phyloP scores from a whole-genome alignment of 2,888 invertebrate genomes.

The Noctuana brunneofusca region DNA sequence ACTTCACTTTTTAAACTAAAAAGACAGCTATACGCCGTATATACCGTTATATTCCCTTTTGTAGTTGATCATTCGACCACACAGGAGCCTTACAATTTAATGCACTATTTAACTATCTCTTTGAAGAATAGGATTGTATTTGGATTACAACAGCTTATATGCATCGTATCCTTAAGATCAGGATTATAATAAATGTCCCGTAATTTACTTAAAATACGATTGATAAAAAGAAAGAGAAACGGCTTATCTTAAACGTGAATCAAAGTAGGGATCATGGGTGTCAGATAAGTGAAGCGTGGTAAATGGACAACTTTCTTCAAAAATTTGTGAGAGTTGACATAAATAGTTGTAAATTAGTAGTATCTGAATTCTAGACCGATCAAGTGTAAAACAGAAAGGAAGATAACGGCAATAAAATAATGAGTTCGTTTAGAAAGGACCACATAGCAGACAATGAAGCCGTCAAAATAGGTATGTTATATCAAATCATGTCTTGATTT shows the following conservation, averaged over 20 bases:
- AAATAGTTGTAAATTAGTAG: neutral
- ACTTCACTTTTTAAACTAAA: conserved; percentile 19
- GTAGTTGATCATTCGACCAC: conserved; percentile 19
- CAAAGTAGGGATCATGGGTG: neutral
- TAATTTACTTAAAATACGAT: conserved; percentile 2
- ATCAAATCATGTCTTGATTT: neutral
- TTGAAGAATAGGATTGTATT: conserved; percentile 10
- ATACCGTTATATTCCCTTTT: neutral
- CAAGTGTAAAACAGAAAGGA: neutral
- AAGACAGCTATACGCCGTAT: neutral
- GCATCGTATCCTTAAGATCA: neutral
- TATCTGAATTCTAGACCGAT: neutral
- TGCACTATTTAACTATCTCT: neutral
- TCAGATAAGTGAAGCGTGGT: neutral
- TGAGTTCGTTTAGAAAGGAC: neutral
- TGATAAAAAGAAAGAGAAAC: conserved; percentile 6
- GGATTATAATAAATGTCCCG: conserved; percentile 11
- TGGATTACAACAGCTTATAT: conserved; percentile 18
- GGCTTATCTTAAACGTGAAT: conserved; percentile 15
- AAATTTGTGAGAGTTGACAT: conserved; percentile 7
- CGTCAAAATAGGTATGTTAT: too few species aligned
- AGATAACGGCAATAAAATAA: neutral
- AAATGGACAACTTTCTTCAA: neutral
- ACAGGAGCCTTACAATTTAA: conserved; percentile 10
- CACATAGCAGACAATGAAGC: neutral